phyloP scores from a whole-genome alignment of 2,113 vertebrate genomes.

The Heloderma charlesbogerti region DNA sequence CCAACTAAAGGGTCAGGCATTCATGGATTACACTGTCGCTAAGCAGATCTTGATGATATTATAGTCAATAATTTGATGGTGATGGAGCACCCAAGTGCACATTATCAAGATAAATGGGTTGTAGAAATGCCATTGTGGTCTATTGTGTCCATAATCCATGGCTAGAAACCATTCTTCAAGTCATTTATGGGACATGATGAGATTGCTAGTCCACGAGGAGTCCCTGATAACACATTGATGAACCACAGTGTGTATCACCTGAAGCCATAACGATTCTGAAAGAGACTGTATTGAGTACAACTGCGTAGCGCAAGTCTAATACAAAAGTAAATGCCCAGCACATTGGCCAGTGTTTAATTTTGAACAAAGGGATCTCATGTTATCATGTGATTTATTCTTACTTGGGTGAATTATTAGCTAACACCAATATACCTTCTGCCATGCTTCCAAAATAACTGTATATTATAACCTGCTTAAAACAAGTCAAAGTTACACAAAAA shows the following conservation, averaged over 20 bases:
- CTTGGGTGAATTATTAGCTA: conserved; percentile 30
- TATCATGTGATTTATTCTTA: conserved; percentile 20
- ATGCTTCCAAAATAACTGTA: conserved; percentile 23
- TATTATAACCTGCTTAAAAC: conserved; percentile 47
- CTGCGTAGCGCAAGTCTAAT: neutral
- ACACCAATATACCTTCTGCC: neutral
- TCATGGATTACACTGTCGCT: conserved; percentile 34
- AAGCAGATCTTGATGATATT: conserved; percentile 35
- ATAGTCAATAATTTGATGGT: conserved; percentile 41
- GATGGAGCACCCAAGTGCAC: conserved; percentile 20
- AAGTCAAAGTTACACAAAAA: conserved; percentile 17
- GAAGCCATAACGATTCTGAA: neutral
- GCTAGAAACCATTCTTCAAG: conserved; percentile 27
- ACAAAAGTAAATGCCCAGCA: neutral
- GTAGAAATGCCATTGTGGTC: conserved; percentile 36
- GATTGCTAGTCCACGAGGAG: neutral
- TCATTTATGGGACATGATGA: neutral
- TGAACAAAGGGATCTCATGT: neutral
- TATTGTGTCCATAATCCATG: neutral
- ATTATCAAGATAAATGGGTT: conserved; percentile 17
- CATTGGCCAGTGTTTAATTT: neutral
- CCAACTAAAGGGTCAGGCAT: conserved; percentile 23
- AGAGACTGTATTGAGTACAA: neutral
- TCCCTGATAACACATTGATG: neutral
- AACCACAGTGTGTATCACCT: neutral